phyloP scores from a whole-genome alignment of 2,113 vertebrate genomes.

The Platysteira castanea region DNA sequence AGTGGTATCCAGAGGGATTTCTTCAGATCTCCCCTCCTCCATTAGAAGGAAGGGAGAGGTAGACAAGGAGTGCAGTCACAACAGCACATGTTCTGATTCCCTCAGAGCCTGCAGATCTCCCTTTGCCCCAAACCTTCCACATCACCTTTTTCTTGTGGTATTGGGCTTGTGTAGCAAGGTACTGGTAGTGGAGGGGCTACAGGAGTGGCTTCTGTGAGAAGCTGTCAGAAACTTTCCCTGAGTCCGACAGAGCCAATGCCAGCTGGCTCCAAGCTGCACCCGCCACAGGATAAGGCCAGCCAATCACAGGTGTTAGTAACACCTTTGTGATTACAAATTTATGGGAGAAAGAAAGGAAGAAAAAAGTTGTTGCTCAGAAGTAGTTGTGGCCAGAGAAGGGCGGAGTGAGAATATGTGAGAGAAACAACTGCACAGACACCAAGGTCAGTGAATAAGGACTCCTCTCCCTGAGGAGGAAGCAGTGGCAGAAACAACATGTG shows the following conservation, averaged over 20 bases:
- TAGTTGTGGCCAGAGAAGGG: not conserved
- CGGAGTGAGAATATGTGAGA: not conserved
- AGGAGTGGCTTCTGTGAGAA: not conserved
- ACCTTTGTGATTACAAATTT: not conserved
- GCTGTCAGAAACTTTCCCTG: not conserved
- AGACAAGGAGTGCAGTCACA: not conserved
- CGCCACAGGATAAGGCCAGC: not conserved
- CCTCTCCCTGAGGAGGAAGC: not conserved
- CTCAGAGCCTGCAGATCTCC: not conserved
- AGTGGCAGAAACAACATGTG: not conserved
- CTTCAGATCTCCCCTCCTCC: not conserved
- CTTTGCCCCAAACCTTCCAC: not conserved
- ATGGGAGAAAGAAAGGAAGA: accelerated
- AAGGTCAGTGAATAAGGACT: not conserved
- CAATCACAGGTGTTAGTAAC: not conserved
- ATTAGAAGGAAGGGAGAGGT: not conserved
- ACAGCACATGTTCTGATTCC: not conserved
- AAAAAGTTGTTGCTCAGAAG: not conserved
- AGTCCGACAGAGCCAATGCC: not conserved
- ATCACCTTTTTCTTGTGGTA: not conserved
- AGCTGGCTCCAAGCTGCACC: not conserved
- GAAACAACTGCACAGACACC: not conserved
- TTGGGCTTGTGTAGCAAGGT: not conserved
- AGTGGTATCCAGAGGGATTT: not conserved
- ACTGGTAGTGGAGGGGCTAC: not conserved